These are phyloP conservation scores for Eubasilissa splendida DNA, from an alignment of 2,888 invertebrate species.

Conservation along the genomic window DNA sequence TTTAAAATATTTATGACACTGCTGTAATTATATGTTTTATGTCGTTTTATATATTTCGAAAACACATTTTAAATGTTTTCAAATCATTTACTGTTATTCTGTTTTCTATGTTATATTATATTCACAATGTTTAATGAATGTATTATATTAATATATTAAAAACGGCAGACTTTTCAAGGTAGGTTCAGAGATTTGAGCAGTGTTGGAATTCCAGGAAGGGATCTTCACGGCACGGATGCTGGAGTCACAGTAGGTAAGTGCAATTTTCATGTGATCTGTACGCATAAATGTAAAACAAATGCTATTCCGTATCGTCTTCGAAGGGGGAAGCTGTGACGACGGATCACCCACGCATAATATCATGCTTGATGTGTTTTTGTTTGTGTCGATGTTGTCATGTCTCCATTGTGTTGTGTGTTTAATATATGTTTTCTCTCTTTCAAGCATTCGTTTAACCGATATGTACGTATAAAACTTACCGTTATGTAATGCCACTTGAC, in stretches of 20 bases:
- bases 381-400: conserved; percentile 15
- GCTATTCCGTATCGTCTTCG: not conserved
- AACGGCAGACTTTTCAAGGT: too few species aligned
- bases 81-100: too few species aligned
- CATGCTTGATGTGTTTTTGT: conserved; percentile 9
- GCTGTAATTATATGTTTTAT: too few species aligned
- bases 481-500: conserved; percentile 42
- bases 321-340: not conserved
- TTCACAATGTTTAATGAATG: too few species aligned
- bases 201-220: too few species aligned
- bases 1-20: too few species aligned
- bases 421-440: conserved; percentile 39
- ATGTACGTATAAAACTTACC: conserved; percentile 41
- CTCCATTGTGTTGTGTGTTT: conserved; percentile 36
- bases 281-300: not conserved
- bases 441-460: conserved; percentile 47
- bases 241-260: not conserved
- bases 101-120: too few species aligned
- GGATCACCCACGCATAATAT: conserved; percentile 5
- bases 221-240: too few species aligned
- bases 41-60: too few species aligned
- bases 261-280: conserved; percentile 1
- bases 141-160: too few species aligned
- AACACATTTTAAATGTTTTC: too few species aligned
- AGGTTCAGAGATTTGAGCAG: too few species aligned